Percentiles rank a stretch among this genome's conserved stretches.
phyloP scores from a whole-genome alignment of 2,113 vertebrate species.

The Corythoichthys haematopterus region DNA sequence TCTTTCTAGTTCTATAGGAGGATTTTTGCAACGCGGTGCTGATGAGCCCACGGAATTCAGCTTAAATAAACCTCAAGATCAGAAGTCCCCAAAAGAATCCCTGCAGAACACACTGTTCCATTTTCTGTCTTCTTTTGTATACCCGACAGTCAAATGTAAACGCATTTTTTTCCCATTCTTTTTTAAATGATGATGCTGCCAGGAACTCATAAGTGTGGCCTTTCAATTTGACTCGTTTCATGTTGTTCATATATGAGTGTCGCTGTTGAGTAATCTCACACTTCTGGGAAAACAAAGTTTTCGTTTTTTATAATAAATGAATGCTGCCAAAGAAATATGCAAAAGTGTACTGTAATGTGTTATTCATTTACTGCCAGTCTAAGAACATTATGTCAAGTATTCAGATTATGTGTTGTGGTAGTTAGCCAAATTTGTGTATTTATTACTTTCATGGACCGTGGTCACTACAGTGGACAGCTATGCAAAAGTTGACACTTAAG shows the following conservation, averaged over 20 bases:
- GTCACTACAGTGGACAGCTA: too few relatives aligned
- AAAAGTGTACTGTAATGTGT: constrained; percentile 25
- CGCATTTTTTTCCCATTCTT: neutral
- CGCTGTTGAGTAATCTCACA: constrained; percentile 22
- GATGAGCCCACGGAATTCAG: constrained; percentile 74
- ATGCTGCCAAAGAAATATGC: constrained; percentile 20
- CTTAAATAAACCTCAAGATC: constrained; percentile 76
- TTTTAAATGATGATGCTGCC: neutral
- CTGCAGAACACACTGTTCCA: constrained; percentile 43
- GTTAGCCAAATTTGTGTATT: too few relatives aligned
- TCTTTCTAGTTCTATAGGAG: constrained; percentile 75
- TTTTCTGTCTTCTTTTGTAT: constrained; percentile 24
- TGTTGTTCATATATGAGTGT: constrained; percentile 35
- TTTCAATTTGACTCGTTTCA: constrained; percentile 48
- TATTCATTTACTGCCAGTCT: neutral
- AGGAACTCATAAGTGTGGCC: neutral
- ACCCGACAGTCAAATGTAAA: neutral
- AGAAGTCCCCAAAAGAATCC: constrained; percentile 55
- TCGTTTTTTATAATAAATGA: constrained; percentile 9
- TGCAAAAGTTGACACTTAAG: too few relatives aligned
- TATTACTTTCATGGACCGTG: too few relatives aligned
- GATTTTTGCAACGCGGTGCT: constrained; percentile 69
- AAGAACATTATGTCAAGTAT: too few relatives aligned
- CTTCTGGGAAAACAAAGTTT: constrained; percentile 34
- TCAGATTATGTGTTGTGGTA: too few relatives aligned